Evolutionary conservation across 2,888 invertebrate genomes (phyloP).

Genomic region (Rhamnusium bicolor): DNA sequence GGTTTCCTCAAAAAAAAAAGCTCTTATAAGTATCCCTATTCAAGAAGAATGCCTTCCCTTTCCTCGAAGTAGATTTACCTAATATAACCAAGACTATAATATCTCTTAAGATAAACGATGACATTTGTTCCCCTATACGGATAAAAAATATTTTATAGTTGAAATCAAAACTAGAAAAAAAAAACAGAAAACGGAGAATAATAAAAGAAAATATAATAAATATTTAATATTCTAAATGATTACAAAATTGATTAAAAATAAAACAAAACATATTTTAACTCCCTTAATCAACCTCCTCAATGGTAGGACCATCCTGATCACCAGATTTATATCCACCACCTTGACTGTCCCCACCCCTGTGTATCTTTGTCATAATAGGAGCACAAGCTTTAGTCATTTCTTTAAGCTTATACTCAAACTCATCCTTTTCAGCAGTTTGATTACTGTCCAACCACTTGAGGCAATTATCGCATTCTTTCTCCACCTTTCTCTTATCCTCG

Average conservation of each 20-base stretch:
- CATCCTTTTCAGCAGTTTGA: constrained; percentile 77
- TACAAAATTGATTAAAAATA: constrained; percentile 16
- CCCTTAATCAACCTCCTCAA: constrained; percentile 68
- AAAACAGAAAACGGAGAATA: background rate
- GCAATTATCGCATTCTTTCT: constrained; percentile 75
- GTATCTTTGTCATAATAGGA: constrained; percentile 76
- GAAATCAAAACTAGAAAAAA: background rate
- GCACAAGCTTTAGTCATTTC: constrained; percentile 76
- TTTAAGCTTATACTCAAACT: constrained; percentile 76
- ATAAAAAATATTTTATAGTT: too few relatives aligned
- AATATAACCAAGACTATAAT: too few relatives aligned
- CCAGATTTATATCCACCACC: constrained; percentile 46
- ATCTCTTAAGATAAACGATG: too few relatives aligned
- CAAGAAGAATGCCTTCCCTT: too few relatives aligned
- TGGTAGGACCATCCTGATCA: constrained; percentile 65
- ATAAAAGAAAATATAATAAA: constrained; percentile 8
- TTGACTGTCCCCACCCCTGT: constrained; percentile 58
- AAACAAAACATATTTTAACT: background rate
- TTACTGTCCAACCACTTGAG: constrained; percentile 83
- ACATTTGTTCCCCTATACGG: too few relatives aligned
- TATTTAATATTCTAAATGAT: constrained; percentile 24
- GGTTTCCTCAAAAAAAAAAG: too few relatives aligned
- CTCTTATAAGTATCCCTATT: too few relatives aligned
- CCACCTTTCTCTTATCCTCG: constrained; percentile 69
- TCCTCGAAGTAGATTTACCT: too few relatives aligned